Base-by-base conservation (phyloP, 1,140 invertebrate genomes). In the Drosophila sulfurigaster region DNA sequence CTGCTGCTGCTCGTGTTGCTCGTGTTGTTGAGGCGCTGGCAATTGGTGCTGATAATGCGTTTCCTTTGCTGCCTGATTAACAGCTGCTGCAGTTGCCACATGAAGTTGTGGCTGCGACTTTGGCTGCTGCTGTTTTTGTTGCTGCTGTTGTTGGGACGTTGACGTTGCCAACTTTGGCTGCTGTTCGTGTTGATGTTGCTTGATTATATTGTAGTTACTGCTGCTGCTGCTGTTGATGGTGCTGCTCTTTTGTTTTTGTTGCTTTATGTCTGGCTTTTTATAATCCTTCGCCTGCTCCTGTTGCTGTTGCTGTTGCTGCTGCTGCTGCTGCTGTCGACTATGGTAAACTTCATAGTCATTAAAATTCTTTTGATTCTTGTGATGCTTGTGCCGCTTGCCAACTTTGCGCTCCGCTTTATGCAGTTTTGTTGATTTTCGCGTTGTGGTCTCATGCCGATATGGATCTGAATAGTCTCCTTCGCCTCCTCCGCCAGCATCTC, bases 341-440 rank as follows among this genome's bases (percentile, higher is more conserved):
- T 89, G 85, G 71, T 81, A 75, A 90, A 83, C 79, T 91, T 91
- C 78, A 60, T 91, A 75, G 81, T 87, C 89, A 81, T 91, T 81
- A 82, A 90, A 81, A 82, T 78, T 80, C 74, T 90, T 88, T 88
- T 88, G 85, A 89, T 88, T 89, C 75, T 90, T 81, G 41, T 73
- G 81, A 81, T 91, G 80, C 78, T 81, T 79, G 52, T 71, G 77
- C 85, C 83, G 85, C 85, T 88, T 88, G 73, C 85, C 83, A 78
- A 80, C 85, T 83, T 81, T 89, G 45, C 81, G 66, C 49, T 75
- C 81, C 64, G 67, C 63, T 78, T 88, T 87, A 75, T 87, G 80
- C 80, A 89, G 69, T 89, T 88, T 89, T 83, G 83, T 81, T 83
- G 83, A 88, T 79, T 80, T 78, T 79, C 76, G 79, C 75, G 85